phyloP scores from a whole-genome alignment of 2,888 invertebrate species.

The Diaphora mendica region DNA sequence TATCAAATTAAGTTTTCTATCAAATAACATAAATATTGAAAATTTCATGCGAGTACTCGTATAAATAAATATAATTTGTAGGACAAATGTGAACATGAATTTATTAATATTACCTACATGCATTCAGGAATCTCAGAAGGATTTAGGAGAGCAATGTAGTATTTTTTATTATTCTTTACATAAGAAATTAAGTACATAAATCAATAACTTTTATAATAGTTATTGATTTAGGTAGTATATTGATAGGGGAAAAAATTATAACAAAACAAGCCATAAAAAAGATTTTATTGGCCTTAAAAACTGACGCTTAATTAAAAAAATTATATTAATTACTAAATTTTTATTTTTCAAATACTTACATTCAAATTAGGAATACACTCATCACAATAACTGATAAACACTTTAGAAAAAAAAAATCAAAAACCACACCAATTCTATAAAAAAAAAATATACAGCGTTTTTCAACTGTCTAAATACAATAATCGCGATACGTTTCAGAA shows the following conservation, averaged over 20 bases:
- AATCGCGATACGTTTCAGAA: constrained; percentile 23
- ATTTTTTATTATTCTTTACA: not conserved
- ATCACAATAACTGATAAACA: constrained; percentile 9
- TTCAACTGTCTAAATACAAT: constrained; percentile 16
- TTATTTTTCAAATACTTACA: constrained; percentile 15
- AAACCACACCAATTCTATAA: not conserved
- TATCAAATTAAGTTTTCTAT: not conserved
- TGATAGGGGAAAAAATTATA: not conserved
- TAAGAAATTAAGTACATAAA: not conserved
- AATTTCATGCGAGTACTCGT: not conserved
- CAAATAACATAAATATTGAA: not conserved
- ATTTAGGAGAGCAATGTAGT: not conserved
- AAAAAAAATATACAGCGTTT: constrained; percentile 22
- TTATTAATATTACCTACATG: not conserved
- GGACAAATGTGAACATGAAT: not conserved
- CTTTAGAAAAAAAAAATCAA: constrained; percentile 7
- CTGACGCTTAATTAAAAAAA: not conserved
- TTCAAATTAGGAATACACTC: not conserved
- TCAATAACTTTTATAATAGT: too few species aligned
- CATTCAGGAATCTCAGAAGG: not conserved
- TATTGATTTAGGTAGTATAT: too few species aligned
- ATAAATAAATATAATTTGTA: not conserved
- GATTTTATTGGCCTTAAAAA: not conserved
- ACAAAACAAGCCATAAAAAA: not conserved
- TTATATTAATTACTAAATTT: not conserved